Evolutionary conservation across 2,797 vertebrate species (phyloP), one percentile per base, ranked within the genome.

Genomic region (Anomalospiza imberbis): DNA sequence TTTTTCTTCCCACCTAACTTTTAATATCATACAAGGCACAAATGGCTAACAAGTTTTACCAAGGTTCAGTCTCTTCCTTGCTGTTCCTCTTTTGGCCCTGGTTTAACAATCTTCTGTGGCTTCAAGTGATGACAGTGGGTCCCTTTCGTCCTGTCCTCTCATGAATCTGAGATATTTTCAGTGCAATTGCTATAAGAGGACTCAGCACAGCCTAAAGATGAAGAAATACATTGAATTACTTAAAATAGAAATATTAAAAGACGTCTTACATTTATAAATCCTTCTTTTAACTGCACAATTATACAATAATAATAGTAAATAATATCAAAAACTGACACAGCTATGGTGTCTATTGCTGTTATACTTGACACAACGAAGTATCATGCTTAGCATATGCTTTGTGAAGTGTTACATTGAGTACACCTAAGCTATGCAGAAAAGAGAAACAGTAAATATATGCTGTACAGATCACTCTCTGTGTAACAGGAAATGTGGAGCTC

Each of bases 151-250:
- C 99, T 4, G 99, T 99, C 96, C 99, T 98, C 98, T 99, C 99
- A 1, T 99, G 99, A 96, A 99, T 98, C 98, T 99, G 98, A 82
- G 99, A 99, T 97, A 99, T 98, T 98, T 99, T 99, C 96, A 99
- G 98, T 24, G 99, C 99, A 4, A 99, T 99, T 97, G 99, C 99
- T 68, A 99, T 99, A 62, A 99, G 99, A 89, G 99, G 99, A 82
- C 99, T 99, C 97, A 99, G 98, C 94, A 99, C 99, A 55, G 98
- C 99, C 99, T 99, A 95, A 66, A 95, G 67, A 82, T 74, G 57
- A 63, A 96, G 44, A 90, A 95, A 94, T 26, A 93, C 14, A 84
- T 26, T 60, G 24, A 83, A 81, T 89, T 83, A 91, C 7, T 42
- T 57, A 81, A 80, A 67, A 38, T 29, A 95, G 32, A 83, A 92